Evolutionary conservation across 2,113 vertebrate genomes (phyloP), one percentile per base, ranked within the genome.

Genomic region (Gopherus evgoodei): DNA sequence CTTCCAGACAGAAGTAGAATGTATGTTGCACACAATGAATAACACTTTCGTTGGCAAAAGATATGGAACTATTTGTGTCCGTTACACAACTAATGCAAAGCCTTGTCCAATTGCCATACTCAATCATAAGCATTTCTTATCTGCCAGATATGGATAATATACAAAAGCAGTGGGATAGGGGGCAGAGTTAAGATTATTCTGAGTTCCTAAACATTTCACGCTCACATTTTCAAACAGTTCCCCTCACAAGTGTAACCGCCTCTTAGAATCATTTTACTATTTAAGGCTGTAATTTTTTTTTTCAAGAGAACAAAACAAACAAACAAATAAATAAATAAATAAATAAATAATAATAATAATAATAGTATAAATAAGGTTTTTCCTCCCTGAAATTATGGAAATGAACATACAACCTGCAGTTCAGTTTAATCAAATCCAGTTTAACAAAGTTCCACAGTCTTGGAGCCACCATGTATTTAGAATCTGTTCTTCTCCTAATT

Each of bases 391-490:
- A 21, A 1, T 19, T 31, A 82, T 49, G 9, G 50, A 84, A 65
- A 49, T 5, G 24, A 54, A 52, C 24, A 38, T 0, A 0, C 50
- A 80, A 75, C 52, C 86, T 76, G 47, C 59, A 21, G 22, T 76
- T 42, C 81, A 29, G 14, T 69, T 52, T 29, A 13, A 8, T 24
- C 25, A 85, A 53, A 72, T 14, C 50, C 84, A 29, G 4, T 29
- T 54, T 81, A 84, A 35, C 35, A 4, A 79, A 87, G 72, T 72
- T 76, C 19, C 27, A 0, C 0, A 1, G 0, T 4, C 62, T 69
- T 69, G n/a, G 19, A 17, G 57, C 81, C 11, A 27, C 62, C 8
- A 13, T 0, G 14, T 44, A 49, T 29, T 53, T 38, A 24, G 69
- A 62, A 78, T 31, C 50, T 19, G 1, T 44, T 49, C 25, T 50